Evolutionary conservation across 2,113 vertebrate species (phyloP), one percentile per base, ranked within the genome.

Genomic region (Neofelis nebulosa): DNA sequence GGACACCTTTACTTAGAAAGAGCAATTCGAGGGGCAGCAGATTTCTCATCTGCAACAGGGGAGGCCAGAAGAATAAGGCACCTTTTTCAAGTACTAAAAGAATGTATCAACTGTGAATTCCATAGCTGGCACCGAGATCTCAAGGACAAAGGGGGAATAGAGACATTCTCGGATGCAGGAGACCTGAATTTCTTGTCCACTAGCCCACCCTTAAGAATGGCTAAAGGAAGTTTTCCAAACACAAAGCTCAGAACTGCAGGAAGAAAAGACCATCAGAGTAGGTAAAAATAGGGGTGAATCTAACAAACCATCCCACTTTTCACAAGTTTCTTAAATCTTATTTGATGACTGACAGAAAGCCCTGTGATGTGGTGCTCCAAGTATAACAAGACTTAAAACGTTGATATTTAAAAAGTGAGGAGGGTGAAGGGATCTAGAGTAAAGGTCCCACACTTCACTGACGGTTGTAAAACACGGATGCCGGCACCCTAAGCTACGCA

Each of bases 401-500:
- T 11, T 65, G 7, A n/a, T 3, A 27, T 7, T 33, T 12, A 25
- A 15, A 19, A 57, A 12, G 29, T 5, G 23, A 21, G 57, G 36
- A 31, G 11, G 5, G 33, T 19, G 66, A 65, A 87, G 48, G 41
- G 41, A 19, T 18, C 21, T 23, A 6, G 36, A 19, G 1, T 2
- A 36, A 87, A 78, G 10, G 1, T 41, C 48, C 36, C 66, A 27
- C 5, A 14, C 8, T 14, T 27, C 29, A 36, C 74, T 29, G 2
- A 48, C 36, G 19, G 88, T 9, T 38, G 31, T 4, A 33, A 66
- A 61, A 48, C 55, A 45, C 63, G 3, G 73, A 6, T 4, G 18
- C 74, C 18, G 8, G 69, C 0, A 15, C 16, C 7, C 16, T 25
- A 4, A 50, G 45, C n/a, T 6, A 15, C 2, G 0, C 6, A 41